Conservation (phyloP, 2,113 vertebrate genomes). For the Monopterus albus region DNA sequence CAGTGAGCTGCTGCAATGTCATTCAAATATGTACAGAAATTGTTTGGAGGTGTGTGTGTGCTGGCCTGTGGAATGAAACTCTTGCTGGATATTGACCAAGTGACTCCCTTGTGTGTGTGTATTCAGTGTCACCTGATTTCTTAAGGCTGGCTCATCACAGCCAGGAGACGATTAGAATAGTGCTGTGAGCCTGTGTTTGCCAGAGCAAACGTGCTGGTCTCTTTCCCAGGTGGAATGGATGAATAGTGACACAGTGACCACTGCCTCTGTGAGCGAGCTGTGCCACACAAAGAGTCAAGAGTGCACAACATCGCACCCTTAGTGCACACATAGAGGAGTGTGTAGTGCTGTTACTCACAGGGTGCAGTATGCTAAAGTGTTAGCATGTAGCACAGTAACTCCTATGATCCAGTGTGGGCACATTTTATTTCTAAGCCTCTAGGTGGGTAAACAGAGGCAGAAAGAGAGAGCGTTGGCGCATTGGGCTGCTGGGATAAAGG, state of each 20-base stretch:
- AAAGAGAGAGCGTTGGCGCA: conserved; percentile 46
- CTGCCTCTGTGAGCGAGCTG: too few species aligned
- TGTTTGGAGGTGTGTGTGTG: not conserved
- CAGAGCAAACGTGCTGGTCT: conserved; percentile 59
- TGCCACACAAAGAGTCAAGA: too few species aligned
- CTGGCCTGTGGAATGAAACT: not conserved
- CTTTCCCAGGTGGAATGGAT: conserved; percentile 72
- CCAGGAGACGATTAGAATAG: conserved; percentile 56
- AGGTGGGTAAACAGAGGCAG: not conserved
- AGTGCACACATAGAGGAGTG: too few species aligned
- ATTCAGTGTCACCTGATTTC: conserved; percentile 65
- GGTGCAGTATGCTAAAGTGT: not conserved
- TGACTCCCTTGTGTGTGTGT: not conserved
- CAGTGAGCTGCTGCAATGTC: too few species aligned
- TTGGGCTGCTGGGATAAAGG: conserved; percentile 87
- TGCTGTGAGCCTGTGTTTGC: conserved; percentile 7
- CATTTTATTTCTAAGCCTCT: conserved; percentile 6
- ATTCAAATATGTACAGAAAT: too few species aligned
- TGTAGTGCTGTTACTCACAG: too few species aligned
- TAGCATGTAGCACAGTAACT: not conserved
- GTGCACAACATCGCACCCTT: too few species aligned
- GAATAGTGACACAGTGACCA: too few species aligned
- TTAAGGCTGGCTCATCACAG: conserved; percentile 61
- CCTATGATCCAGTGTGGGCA: not conserved
- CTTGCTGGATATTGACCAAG: conserved; percentile 20